A percentile compares a stretch with the other conserved stretches of the same genome.
Evolutionary conservation across 2,888 invertebrate genomes (phyloP).

Genomic region (Tridacna gigas): DNA sequence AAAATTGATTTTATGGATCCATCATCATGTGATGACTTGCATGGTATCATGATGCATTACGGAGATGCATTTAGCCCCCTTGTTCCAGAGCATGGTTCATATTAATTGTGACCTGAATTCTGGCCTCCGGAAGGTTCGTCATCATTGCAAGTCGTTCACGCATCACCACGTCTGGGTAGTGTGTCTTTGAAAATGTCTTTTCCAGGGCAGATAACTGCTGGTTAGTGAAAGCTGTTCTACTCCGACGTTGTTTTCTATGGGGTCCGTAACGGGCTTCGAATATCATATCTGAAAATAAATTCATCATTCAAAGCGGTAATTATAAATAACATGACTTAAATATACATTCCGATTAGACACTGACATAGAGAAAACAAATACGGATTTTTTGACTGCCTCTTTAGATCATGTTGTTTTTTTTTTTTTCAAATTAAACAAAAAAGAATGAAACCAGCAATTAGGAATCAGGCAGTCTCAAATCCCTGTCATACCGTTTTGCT

Average conservation of each 20-base stretch:
- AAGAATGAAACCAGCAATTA: too few relatives aligned
- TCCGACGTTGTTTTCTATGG: slow-evolving; percentile 85
- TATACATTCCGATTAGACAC: not conserved
- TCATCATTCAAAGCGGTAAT: not conserved
- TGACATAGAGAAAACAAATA: not conserved
- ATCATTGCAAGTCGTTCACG: slow-evolving; percentile 85
- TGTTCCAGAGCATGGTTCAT: too few relatives aligned
- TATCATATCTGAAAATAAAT: slow-evolving; percentile 78
- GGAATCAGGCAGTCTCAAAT: too few relatives aligned
- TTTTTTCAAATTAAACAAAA: too few relatives aligned
- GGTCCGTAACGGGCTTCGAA: slow-evolving; percentile 83
- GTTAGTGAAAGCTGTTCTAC: slow-evolving; percentile 86
- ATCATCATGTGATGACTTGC: too few relatives aligned
- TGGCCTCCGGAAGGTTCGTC: slow-evolving; percentile 86
- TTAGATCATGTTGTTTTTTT: too few relatives aligned
- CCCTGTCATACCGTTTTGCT: too few relatives aligned
- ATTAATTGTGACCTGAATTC: slow-evolving; percentile 84
- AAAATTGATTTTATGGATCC: too few relatives aligned
- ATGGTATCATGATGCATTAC: too few relatives aligned
- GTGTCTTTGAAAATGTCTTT: slow-evolving; percentile 85
- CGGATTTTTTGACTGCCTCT: too few relatives aligned
- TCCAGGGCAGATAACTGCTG: slow-evolving; percentile 85
- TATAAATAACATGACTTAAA: not conserved
- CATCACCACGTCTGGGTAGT: slow-evolving; percentile 86
- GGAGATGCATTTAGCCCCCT: too few relatives aligned